Evolutionary conservation across 2,113 vertebrate species (phyloP), one percentile per base, ranked within the genome.

Genomic region (Chascanopsetta lugubris): DNA sequence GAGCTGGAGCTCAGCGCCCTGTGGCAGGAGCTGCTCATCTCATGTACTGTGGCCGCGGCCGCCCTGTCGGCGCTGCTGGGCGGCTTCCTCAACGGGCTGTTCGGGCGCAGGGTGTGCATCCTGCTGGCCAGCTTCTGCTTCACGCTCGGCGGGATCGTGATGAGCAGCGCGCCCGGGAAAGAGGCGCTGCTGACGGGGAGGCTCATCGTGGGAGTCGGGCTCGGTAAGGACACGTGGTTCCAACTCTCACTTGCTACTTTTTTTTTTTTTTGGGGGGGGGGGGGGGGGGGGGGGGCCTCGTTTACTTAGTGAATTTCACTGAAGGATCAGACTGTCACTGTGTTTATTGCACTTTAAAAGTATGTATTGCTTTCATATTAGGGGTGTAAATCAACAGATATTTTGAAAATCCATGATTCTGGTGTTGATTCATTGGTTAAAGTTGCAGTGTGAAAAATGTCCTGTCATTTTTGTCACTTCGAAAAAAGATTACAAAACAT

Each of bases 1-100:
- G 94, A 96, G 92, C 92, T 97, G 87, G 91, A 93, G 65, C 90
- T 98, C 86, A 95, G 93, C 85, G 90, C 95, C 1, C 83, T 95
- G 29, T 98, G 97, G 97, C 97, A 98, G 93, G 97, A 98, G 93
- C 63, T 96, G 90, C 92, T 99, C 22, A 96, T 99, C 58, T 97
- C 97, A 46, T 77, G 95, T 80, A 95, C 97, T 15, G 96, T 97
- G 83, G 95, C 95, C 32, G 95, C 96, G 30, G 97, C 97, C 32
- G 96, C 97, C 18, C 74, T 97, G 20, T 91, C 95, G 2, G 95
- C 97, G 13, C 90, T 97, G 87, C 91, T 94, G 48, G 96, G 97
- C 25, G 97, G 95, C 49, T 92, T 84, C 72, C 90, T 96, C 62
- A 97, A 97, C 84, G 96, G 91, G 17, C 80, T 84, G 1, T 91